Percentiles rank a stretch among this genome's conserved stretches.
phyloP scores from a whole-genome alignment of 2,797 vertebrate species.

The Pempheris klunzingeri region DNA sequence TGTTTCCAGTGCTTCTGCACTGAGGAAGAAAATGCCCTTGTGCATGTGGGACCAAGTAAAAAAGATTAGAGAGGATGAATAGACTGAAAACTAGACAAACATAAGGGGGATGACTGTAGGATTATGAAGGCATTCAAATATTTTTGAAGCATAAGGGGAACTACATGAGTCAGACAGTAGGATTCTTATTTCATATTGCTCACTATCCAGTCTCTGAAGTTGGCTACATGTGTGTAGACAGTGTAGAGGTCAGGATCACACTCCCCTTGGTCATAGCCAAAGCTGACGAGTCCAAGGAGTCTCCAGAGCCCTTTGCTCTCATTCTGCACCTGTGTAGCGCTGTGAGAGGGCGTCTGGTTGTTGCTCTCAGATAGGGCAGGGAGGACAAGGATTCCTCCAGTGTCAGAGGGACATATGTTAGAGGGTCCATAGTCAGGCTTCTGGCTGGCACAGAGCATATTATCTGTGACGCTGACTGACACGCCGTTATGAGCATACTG shows the following conservation, averaged over 20 bases:
- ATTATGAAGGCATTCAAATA: constrained; percentile 38
- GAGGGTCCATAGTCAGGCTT: constrained; percentile 85
- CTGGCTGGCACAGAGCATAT: constrained; percentile 94
- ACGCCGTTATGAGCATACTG: constrained; percentile 92
- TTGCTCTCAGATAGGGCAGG: constrained; percentile 76
- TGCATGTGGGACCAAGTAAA: constrained; percentile 26
- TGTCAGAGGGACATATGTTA: constrained; percentile 95
- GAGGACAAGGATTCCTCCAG: constrained; percentile 92
- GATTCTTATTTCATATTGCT: constrained; percentile 91
- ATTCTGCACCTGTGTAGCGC: constrained; percentile 61
- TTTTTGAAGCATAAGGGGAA: constrained; percentile 15
- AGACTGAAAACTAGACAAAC: constrained; percentile 18
- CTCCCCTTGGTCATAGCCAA: constrained; percentile 93
- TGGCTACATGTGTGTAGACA: constrained; percentile 91
- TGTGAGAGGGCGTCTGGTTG: constrained; percentile 41
- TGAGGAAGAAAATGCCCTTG: constrained; percentile 61
- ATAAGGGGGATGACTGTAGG: constrained; percentile 3
- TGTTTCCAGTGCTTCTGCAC: constrained; percentile 75
- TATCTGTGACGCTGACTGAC: constrained; percentile 94
- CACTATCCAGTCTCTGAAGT: constrained; percentile 97
- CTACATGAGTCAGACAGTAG: neutral
- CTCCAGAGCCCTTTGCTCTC: constrained; percentile 86
- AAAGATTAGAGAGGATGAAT: constrained; percentile 4
- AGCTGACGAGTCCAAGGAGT: constrained; percentile 95
- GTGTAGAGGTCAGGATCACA: constrained; percentile 94